Evolutionary conservation across 2,113 vertebrate species (phyloP).

Genomic region (Paracanthobrama guichenoti): DNA sequence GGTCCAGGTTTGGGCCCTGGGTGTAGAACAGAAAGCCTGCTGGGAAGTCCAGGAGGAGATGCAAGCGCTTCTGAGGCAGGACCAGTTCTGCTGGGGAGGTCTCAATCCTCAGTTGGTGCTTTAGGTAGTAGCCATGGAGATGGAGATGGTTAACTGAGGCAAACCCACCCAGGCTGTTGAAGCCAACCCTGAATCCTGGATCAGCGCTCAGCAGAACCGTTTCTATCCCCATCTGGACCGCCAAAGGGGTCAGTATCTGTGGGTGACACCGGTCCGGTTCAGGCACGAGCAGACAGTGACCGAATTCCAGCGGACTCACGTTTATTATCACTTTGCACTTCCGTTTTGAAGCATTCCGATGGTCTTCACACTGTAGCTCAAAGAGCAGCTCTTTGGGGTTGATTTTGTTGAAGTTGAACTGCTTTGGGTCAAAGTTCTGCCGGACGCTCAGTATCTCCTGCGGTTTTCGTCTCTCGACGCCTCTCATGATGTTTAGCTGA

Average conservation of each 20-base stretch:
- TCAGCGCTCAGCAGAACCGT: conserved; percentile 82
- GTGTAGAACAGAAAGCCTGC: conserved; percentile 84
- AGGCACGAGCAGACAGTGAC: conserved; percentile 88
- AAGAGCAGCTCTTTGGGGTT: conserved; percentile 80
- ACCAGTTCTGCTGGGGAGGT: conserved; percentile 68
- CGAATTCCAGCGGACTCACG: conserved; percentile 86
- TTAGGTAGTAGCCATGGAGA: conserved; percentile 86
- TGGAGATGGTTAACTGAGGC: conserved; percentile 94
- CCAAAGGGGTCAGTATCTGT: conserved; percentile 76
- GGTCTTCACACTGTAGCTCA: conserved; percentile 62
- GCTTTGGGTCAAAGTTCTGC: conserved; percentile 77
- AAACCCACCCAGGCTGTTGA: conserved; percentile 90
- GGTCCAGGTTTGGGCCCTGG: conserved; percentile 56
- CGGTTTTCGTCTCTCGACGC: conserved; percentile 80
- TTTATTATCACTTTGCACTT: conserved; percentile 77
- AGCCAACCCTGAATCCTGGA: conserved; percentile 85
- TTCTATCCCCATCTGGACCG: conserved; percentile 75
- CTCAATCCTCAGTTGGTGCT: conserved; percentile 78
- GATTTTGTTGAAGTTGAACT: conserved; percentile 88
- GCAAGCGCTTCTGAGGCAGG: conserved; percentile 65
- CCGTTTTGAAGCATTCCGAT: not conserved
- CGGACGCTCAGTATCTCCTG: conserved; percentile 81
- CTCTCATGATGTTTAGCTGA: conserved; percentile 85
- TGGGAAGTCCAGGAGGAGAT: conserved; percentile 72
- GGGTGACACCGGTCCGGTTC: conserved; percentile 75